Evolutionary conservation across 2,888 invertebrate genomes (phyloP).

Genomic region (Cantharis nigra): DNA sequence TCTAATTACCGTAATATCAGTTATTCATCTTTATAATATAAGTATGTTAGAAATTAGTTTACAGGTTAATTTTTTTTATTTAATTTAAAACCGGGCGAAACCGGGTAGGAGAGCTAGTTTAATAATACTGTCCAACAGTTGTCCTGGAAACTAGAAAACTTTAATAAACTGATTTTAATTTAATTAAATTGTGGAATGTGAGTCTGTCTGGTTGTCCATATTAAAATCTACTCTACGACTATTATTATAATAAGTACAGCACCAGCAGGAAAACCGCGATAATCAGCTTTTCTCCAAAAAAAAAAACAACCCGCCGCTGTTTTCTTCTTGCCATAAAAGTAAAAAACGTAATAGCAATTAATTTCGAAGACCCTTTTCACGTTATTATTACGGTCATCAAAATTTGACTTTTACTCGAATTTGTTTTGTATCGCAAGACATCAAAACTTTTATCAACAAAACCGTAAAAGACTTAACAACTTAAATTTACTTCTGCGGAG

Average conservation of each 20-base stretch:
- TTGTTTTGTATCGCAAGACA: neutral
- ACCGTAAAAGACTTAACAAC: neutral
- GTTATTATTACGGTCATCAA: neutral
- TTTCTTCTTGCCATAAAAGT: neutral
- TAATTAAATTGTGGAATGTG: neutral
- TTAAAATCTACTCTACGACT: neutral
- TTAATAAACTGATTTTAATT: neutral
- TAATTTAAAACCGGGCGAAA: too few species aligned
- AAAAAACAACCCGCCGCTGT: neutral
- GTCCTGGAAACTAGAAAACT: neutral
- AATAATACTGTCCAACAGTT: neutral
- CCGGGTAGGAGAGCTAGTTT: neutral
- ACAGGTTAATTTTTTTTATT: too few species aligned
- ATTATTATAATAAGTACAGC: neutral
- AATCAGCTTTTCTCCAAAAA: too few species aligned
- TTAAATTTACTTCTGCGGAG: neutral
- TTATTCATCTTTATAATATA: neutral
- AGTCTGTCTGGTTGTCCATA: neutral
- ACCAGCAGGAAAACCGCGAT: neutral
- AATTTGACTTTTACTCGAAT: neutral
- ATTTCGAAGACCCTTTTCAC: neutral
- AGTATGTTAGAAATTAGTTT: too few species aligned
- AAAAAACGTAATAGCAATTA: neutral
- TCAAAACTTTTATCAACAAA: neutral
- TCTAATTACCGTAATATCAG: neutral